Percentiles rank a stretch among this genome's conserved stretches.
Conservation (phyloP, 2,797 vertebrate genomes). For the Muraenolepis orangiensis region DNA sequence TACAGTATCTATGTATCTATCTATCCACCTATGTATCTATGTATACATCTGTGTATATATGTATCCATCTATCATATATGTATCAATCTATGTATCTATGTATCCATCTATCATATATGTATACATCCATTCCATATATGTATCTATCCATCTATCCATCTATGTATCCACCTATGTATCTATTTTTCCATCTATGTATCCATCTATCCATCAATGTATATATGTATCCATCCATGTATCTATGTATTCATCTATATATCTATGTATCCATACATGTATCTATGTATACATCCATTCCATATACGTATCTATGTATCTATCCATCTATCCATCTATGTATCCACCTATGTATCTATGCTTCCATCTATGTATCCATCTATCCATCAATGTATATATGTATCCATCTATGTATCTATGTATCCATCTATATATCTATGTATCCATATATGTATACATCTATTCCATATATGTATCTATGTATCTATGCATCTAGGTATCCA, state of each 20-base stretch:
- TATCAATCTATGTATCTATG: constrained; percentile 26
- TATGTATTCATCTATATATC: background rate
- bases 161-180: too few relatives aligned
- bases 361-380: background rate
- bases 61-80: constrained; percentile 10
- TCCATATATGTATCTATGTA: constrained; percentile 33
- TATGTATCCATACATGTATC: constrained; percentile 10
- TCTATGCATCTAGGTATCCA: background rate
- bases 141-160: constrained; percentile 22
- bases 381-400: background rate
- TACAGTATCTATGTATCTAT: too few relatives aligned
- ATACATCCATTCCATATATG: constrained; percentile 24
- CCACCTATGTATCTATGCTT: constrained; percentile 34
- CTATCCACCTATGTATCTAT: constrained; percentile 19
- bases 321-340: constrained; percentile 27
- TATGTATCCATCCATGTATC: constrained; percentile 35
- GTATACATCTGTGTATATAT: background rate
- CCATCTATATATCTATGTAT: constrained; percentile 29
- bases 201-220: constrained; percentile 31
- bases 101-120: constrained; percentile 8
- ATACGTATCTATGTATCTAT: constrained; percentile 31
- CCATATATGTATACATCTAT: constrained; percentile 23
- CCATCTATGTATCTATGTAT: constrained; percentile 24
- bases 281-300: constrained; percentile 5
- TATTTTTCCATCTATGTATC: constrained; percentile 4